These are phyloP conservation scores for Acrobasis consociella DNA, from an alignment of 2,888 invertebrate genomes.

Conservation along the genomic window DNA sequence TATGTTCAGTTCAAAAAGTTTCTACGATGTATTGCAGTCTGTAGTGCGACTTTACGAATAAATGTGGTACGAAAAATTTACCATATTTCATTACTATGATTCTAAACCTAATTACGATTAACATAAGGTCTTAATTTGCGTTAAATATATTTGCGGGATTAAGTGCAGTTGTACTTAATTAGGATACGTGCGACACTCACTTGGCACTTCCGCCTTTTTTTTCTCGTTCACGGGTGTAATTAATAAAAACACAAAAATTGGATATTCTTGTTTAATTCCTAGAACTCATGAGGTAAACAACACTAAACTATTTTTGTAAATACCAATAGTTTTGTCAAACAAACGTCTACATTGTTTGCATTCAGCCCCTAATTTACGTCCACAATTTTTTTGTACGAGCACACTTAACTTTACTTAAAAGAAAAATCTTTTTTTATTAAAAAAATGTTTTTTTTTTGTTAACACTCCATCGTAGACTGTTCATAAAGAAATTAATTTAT, in stretches of 20 bases:
- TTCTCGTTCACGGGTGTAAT: no score
- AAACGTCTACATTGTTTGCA: slow-evolving; percentile 51
- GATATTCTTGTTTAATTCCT: slow-evolving; percentile 79
- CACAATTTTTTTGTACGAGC: slow-evolving; percentile 47
- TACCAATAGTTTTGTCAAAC: slow-evolving; percentile 65
- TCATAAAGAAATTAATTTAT: slow-evolving; percentile 52
- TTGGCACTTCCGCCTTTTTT: no score
- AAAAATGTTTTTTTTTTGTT: background rate
- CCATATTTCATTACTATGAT: no score
- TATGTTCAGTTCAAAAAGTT: no score
- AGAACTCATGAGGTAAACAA: slow-evolving; percentile 82
- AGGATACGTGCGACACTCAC: no score
- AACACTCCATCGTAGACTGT: slow-evolving; percentile 65
- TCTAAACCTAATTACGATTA: no score
- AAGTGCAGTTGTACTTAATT: no score
- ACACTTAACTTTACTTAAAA: slow-evolving; percentile 38
- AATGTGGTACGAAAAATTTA: no score
- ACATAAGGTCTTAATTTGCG: no score
- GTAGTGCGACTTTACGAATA: no score
- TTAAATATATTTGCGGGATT: no score
- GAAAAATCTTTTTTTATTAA: slow-evolving; percentile 32
- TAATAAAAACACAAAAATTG: slow-evolving; percentile 53
- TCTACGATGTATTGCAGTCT: no score
- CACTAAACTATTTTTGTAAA: slow-evolving; percentile 67
- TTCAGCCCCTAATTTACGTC: slow-evolving; percentile 45